Evolutionary conservation across 2,888 invertebrate species (phyloP).

Genomic region (Gortyna flavago): DNA sequence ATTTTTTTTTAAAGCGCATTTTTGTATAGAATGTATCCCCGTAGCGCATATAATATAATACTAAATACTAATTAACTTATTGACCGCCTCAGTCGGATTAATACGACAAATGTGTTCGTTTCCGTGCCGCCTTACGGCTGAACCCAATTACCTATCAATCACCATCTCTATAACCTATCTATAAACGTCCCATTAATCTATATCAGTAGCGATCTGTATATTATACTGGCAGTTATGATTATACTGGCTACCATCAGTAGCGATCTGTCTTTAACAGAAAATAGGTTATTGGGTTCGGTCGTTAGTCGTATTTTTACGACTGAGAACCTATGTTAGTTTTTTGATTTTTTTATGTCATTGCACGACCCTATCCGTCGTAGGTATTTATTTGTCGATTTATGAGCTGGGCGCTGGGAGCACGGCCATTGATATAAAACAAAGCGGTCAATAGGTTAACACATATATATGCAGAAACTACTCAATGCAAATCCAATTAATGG

Average conservation of each 20-base stretch:
- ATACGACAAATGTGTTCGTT: not conserved
- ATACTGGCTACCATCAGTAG: too few species aligned
- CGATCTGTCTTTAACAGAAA: too few species aligned
- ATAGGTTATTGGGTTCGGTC: too few species aligned
- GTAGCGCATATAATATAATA: constrained; percentile 65
- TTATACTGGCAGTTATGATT: too few species aligned
- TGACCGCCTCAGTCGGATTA: not conserved
- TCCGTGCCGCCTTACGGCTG: too few species aligned
- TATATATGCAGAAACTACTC: constrained; percentile 81
- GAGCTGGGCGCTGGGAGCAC: not conserved
- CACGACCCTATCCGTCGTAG: not conserved
- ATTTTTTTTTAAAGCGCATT: constrained; percentile 58
- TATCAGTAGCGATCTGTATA: too few species aligned
- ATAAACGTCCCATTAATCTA: too few species aligned
- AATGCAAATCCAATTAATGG: constrained; percentile 84
- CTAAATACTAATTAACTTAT: constrained; percentile 57
- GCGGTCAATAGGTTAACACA: constrained; percentile 42
- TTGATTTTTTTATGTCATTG: not conserved
- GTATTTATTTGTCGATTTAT: not conserved
- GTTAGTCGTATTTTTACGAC: not conserved
- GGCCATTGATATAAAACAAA: not conserved
- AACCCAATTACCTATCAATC: too few species aligned
- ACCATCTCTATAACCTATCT: too few species aligned
- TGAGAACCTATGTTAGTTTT: not conserved
- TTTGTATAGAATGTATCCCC: constrained; percentile 49